These are phyloP conservation scores for Oligia latruncula DNA, from an alignment of 2,888 invertebrate species.

Conservation along the genomic window DNA sequence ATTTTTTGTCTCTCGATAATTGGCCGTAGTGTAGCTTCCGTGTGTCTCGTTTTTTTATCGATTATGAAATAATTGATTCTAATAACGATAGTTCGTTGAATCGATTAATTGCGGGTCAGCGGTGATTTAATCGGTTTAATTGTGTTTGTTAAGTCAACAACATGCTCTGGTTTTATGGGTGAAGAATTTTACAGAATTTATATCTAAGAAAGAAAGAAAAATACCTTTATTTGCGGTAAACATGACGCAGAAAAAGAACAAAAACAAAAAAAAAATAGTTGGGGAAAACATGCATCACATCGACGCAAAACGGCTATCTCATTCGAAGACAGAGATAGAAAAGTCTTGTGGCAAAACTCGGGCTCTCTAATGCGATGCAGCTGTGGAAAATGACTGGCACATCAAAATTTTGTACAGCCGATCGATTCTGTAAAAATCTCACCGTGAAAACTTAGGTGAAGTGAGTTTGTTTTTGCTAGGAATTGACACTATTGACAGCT, in stretches of 20 bases:
- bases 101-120: conserved; percentile 79
- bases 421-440: too few relatives aligned
- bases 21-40: conserved; percentile 81
- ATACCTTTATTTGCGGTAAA: too few relatives aligned
- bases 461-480: too few relatives aligned
- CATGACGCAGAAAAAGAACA: too few relatives aligned
- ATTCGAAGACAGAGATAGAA: background rate
- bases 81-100: conserved; percentile 80
- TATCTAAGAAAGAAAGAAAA: background rate
- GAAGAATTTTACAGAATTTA: conserved; percentile 24
- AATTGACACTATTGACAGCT: too few relatives aligned
- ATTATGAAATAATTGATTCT: conserved; percentile 81
- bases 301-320: background rate
- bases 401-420: background rate
- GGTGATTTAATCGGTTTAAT: conserved; percentile 67
- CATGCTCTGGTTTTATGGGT: conserved; percentile 39
- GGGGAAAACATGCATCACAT: too few relatives aligned
- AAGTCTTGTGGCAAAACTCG: background rate
- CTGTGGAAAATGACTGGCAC: background rate
- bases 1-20: conserved; percentile 80
- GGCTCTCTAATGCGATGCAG: background rate
- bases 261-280: too few relatives aligned
- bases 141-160: conserved; percentile 43
- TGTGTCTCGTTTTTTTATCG: conserved; percentile 80
- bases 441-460: too few relatives aligned